Percentiles rank a stretch among this genome's conserved stretches.
These are phyloP conservation scores for Chironomus tepperi DNA, from an alignment of 1,140 invertebrate genomes.

Conservation along the genomic window DNA sequence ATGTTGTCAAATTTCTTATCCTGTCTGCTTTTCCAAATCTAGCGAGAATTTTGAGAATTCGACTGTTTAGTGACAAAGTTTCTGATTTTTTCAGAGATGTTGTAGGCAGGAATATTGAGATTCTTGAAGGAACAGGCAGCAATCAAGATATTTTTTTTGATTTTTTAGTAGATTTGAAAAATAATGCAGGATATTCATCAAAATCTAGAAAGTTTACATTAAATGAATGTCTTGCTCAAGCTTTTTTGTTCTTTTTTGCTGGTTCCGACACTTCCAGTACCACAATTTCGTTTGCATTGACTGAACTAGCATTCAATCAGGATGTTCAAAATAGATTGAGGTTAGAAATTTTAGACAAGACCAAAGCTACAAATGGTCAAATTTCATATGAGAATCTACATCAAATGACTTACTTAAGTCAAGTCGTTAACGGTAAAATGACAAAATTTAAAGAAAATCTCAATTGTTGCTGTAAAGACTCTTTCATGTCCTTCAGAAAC, in stretches of 20 bases:
- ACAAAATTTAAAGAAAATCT: conserved; percentile 30
- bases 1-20: not conserved
- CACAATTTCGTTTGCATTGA: conserved; percentile 41
- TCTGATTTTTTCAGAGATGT: conserved; percentile 44
- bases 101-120: conserved; percentile 43
- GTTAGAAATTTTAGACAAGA: conserved; percentile 38
- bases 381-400: conserved; percentile 40
- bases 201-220: conserved; percentile 27
- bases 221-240: conserved; percentile 35
- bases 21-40: not conserved
- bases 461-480: conserved; percentile 31
- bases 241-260: conserved; percentile 36
- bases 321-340: conserved; percentile 42
- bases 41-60: conserved; percentile 32
- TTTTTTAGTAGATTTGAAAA: conserved; percentile 25
- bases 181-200: not conserved
- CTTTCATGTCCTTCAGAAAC: conserved; percentile 41
- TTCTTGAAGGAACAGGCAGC: conserved; percentile 41
- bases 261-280: conserved; percentile 47
- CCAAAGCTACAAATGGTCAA: conserved; percentile 36
- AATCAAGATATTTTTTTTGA: conserved; percentile 28
- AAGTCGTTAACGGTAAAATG: conserved; percentile 43
- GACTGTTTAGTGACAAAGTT: conserved; percentile 39
- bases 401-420: conserved; percentile 47
- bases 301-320: conserved; percentile 44